Percentiles rank a stretch among this genome's conserved stretches.
Conservation (phyloP, 2,797 vertebrate genomes). For the Anableps anableps region DNA sequence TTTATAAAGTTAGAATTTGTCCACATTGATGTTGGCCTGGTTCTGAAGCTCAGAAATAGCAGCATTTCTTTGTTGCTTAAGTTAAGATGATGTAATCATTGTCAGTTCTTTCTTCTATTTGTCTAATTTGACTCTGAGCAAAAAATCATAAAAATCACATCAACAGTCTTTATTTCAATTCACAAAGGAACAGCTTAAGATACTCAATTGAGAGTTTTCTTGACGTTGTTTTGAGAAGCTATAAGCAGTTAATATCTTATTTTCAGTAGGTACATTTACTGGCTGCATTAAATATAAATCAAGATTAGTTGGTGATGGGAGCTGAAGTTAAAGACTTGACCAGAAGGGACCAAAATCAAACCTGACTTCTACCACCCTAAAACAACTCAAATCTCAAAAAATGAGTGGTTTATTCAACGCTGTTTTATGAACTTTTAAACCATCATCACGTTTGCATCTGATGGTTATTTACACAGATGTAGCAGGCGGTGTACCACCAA, state of each 20-base stretch:
- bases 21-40: neutral
- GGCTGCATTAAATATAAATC: neutral
- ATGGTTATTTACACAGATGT: neutral
- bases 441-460: neutral
- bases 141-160: too few relatives aligned
- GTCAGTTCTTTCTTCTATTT: neutral
- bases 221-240: neutral
- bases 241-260: neutral
- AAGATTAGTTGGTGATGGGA: neutral
- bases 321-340: neutral
- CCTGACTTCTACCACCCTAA: neutral
- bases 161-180: too few relatives aligned
- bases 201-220: neutral
- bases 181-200: neutral
- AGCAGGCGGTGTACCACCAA: neutral
- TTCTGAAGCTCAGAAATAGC: neutral
- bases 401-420: neutral
- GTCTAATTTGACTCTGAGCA: neutral
- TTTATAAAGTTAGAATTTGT: neutral
- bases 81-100: neutral
- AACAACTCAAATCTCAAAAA: neutral
- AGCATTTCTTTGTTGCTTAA: neutral
- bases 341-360: neutral
- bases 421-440: neutral
- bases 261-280: neutral